Conservation (phyloP, 2,888 invertebrate genomes). For the Melieria picta region DNA sequence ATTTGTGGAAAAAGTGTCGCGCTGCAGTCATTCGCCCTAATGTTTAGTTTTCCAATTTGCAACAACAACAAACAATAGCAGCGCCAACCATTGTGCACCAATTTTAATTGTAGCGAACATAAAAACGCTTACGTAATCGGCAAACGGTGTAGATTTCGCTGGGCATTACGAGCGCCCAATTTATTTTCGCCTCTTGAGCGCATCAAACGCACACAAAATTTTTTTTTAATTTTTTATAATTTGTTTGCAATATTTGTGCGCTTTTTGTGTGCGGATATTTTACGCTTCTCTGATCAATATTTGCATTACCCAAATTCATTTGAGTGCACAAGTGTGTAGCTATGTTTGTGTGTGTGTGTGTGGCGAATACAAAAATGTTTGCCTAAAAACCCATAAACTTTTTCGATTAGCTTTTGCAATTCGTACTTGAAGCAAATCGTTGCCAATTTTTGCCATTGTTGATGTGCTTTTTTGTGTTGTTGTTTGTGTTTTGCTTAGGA, state of each 20-base stretch:
- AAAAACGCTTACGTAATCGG: constrained; percentile 24
- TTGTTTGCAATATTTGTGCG: not conserved
- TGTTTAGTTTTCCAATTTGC: too few relatives aligned
- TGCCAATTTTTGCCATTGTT: not conserved
- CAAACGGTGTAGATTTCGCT: constrained; percentile 23
- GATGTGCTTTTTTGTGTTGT: not conserved
- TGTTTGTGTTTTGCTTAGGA: not conserved
- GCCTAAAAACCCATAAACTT: too few relatives aligned
- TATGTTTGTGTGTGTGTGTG: too few relatives aligned
- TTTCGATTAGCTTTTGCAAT: not conserved
- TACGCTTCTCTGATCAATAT: too few relatives aligned
- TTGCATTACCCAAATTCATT: too few relatives aligned
- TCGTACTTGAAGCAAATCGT: not conserved
- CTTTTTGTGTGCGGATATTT: not conserved
- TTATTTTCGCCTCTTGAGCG: too few relatives aligned
- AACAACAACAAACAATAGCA: not conserved
- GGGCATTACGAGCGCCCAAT: not conserved
- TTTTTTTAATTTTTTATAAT: not conserved
- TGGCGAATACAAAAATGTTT: too few relatives aligned
- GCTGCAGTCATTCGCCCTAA: too few relatives aligned
- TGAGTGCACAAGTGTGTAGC: too few relatives aligned
- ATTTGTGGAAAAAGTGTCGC: not conserved
- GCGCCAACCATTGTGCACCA: not conserved
- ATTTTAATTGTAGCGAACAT: not conserved
- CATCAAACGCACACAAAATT: too few relatives aligned